phyloP scores from a whole-genome alignment of 1,140 invertebrate species.

The Kradibia gibbosae region DNA sequence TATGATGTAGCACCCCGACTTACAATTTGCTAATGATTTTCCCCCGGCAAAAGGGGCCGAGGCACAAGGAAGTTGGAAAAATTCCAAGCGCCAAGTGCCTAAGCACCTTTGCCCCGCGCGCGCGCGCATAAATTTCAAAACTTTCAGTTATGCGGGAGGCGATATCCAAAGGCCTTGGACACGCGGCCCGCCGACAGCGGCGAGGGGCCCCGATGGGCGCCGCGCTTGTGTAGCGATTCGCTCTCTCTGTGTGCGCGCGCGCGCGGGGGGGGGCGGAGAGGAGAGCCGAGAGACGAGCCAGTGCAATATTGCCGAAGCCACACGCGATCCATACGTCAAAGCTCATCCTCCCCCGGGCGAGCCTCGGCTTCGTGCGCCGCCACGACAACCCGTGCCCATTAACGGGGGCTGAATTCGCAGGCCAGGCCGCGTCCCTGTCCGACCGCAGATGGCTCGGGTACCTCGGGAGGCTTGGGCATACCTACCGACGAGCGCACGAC shows the following conservation, averaged over 20 bases:
- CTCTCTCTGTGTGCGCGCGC: not conserved
- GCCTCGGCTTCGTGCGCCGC: no score
- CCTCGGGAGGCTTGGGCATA: not conserved
- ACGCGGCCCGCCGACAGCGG: no score
- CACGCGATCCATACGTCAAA: not conserved
- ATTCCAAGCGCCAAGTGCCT: not conserved
- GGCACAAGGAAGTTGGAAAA: not conserved
- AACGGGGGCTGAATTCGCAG: not conserved
- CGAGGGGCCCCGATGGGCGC: no score
- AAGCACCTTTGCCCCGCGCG: not conserved
- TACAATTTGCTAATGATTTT: slow-evolving; percentile 19
- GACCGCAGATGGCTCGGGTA: not conserved
- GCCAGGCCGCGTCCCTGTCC: not conserved
- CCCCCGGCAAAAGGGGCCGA: not conserved
- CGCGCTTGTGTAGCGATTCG: no score
- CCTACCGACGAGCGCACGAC: slow-evolving; percentile 65
- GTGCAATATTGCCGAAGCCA: not conserved
- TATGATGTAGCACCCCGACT: not conserved
- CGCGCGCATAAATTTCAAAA: not conserved
- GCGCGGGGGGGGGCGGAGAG: no score
- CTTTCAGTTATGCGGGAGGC: not conserved
- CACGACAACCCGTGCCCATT: no score
- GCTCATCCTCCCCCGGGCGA: not conserved
- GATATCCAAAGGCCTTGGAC: not conserved
- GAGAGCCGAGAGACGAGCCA: not conserved